Percentiles rank a stretch among this genome's conserved stretches.
phyloP scores from a whole-genome alignment of 1,140 invertebrate species.

The Rhyzopertha dominica region DNA sequence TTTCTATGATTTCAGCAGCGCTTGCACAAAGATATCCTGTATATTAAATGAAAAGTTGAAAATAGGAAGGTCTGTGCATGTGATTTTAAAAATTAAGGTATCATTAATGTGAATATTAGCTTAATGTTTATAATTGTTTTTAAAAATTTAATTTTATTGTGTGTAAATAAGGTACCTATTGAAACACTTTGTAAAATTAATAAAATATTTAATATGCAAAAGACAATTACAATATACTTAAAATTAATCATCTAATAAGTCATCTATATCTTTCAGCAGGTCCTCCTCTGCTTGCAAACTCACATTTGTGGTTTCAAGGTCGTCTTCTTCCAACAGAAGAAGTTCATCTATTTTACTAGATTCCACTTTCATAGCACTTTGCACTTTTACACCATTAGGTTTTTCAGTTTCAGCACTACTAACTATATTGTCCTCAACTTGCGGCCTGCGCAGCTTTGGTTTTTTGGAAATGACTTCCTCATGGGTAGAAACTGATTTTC shows the following conservation, averaged over 20 bases:
- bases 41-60: constrained; percentile 11
- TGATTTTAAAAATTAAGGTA: constrained; percentile 31
- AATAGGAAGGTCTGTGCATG: constrained; percentile 23
- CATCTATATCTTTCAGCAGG: constrained; percentile 40
- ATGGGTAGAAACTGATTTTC: constrained; percentile 9
- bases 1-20: constrained; percentile 13
- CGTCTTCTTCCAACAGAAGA: constrained; percentile 36
- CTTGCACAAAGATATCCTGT: background rate
- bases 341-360: constrained; percentile 33
- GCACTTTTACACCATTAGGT: constrained; percentile 10
- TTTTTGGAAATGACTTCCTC: constrained; percentile 2
- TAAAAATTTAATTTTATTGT: constrained; percentile 31
- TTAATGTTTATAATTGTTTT: constrained; percentile 32
- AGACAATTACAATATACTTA: too few species aligned
- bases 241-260: constrained; percentile 35
- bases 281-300: constrained; percentile 38
- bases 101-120: constrained; percentile 36
- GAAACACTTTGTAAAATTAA: too few species aligned
- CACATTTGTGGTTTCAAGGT: constrained; percentile 31
- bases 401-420: constrained; percentile 1
- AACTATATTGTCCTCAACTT: constrained; percentile 8
- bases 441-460: constrained; percentile 8
- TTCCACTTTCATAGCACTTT: constrained; percentile 3
- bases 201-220: too few species aligned
- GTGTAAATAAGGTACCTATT: constrained; percentile 39